phyloP scores from a whole-genome alignment of 2,888 invertebrate genomes.

The Tribolium freemani region DNA sequence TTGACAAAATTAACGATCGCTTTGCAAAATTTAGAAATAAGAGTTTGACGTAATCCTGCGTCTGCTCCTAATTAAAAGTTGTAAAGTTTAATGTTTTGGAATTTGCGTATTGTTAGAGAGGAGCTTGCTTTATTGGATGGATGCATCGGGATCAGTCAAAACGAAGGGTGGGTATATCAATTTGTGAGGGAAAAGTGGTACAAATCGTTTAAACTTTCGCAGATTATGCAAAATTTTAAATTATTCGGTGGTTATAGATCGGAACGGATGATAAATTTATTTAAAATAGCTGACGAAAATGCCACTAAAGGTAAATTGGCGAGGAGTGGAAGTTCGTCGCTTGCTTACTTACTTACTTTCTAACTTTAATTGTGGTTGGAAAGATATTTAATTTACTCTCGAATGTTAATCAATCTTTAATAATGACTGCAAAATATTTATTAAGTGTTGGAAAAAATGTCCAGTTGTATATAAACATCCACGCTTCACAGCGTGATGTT shows the following conservation, averaged over 20 bases:
- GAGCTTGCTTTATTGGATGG: background rate
- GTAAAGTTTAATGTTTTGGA: constrained; percentile 1
- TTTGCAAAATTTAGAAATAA: background rate
- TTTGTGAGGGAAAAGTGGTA: background rate
- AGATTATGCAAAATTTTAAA: background rate
- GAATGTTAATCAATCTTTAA: background rate
- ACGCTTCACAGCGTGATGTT: background rate
- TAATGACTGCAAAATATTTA: background rate
- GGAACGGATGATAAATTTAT: background rate
- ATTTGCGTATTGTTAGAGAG: background rate
- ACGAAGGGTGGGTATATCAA: background rate
- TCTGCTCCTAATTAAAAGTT: constrained; percentile 7
- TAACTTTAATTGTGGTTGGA: constrained; percentile 1
- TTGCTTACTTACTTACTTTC: background rate
- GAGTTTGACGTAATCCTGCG: constrained; percentile 2
- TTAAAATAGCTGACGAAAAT: background rate
- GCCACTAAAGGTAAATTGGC: background rate
- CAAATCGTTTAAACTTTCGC: background rate
- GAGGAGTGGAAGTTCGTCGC: background rate
- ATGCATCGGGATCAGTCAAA: background rate
- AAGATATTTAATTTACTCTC: background rate
- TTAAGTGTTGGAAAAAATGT: background rate
- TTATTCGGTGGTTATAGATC: background rate
- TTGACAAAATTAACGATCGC: background rate
- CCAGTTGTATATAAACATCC: background rate